Evolutionary conservation across 2,113 vertebrate species (phyloP), one percentile per base, ranked within the genome.

Genomic region (Tragelaphus buxtoni): DNA sequence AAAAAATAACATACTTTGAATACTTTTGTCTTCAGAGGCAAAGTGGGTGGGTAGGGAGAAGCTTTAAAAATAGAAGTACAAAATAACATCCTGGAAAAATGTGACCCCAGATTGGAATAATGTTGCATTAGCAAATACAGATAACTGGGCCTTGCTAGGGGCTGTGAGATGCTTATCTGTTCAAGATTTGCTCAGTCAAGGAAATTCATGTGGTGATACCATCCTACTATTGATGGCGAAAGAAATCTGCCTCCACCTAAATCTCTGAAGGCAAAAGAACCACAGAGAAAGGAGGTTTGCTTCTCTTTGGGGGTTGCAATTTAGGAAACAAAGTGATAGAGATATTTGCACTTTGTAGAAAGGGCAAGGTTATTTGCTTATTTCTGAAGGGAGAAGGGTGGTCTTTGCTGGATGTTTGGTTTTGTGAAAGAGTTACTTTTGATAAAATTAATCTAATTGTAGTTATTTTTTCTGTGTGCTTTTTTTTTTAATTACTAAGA

Each of bases 381-480:
- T 94, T 96, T 96, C 95, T 84, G 53, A 97, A 79, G 74, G 86
- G 90, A 95, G 61, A 69, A 42, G 55, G 51, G 61, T 90, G 90
- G 61, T 92, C 90, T 93, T 80, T 65, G 90, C 88, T 96, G 89
- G 89, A 84, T 80, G 58, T 95, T 51, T 95, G 95, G 80, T 35
- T 94, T 96, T 96, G 77, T 97, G 90, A 89, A 96, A 96, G 90
- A 94, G 56, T 96, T 94, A 77, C 76, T 97, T 97, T 92, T 90
- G 87, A 94, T 96, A 86, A 97, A 91, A 77, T 97, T 97, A 91
- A 96, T 63, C 93, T 91, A 63, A 97, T 47, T 85, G 92, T 94
- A 94, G 83, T 97, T 95, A 69, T 86, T 96, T 92, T 96, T 95
- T 91, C 58, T 88, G 84, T 88, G 90, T 85, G 55, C 45, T 96